Base-by-base conservation (phyloP, 2,797 vertebrate species). In the Phataginus tricuspis region DNA sequence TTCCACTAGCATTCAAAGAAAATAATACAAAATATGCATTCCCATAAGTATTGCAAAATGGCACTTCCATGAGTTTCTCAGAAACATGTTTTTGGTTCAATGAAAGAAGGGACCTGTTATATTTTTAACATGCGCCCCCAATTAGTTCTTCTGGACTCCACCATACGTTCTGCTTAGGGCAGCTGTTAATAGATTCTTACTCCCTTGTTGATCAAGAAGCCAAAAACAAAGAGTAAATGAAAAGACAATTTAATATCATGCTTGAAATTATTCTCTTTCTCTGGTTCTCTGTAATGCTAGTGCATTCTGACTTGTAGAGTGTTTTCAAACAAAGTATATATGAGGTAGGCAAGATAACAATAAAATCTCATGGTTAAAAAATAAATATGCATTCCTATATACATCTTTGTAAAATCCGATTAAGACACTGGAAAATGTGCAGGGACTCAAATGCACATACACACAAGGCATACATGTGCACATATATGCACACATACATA, bases 31-130 rank as follows among this genome's bases (percentile, higher is more conserved):
- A 92, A 68, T 83, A 94, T 31, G 4, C 4, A 83, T 92, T 95
- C 11, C 83, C 49, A 25, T 61, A 92, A 97, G 53, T n/a, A 95
- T 61, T 45, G 27, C 63, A 95, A 94, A 87, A 92, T 96, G 42
- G 63, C 77, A 95, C 63, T 77, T 96, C 74, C 27, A 23, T 15
- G 11, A 34, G 18, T 10, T 72, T 92, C 96, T 84, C 14, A 84
- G 34, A 66, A 93, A 85, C 42, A 16, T 64, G 11, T 64, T 78
- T 86, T 69, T 42, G 25, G 16, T 37, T 96, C 42, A 37, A 0
- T 75, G 45, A 29, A 78, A 77, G 15, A 69, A 74, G 13, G 37
- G 13, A 49, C 5, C 27, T 94, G 5, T 42, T 37, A 34, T 27
- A 77, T 8, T 61, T 83, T n/a, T 37, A 69, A 82, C 14, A 57